Evolutionary conservation across 1,140 invertebrate species (phyloP).

Genomic region (Mercenaria mercenaria): DNA sequence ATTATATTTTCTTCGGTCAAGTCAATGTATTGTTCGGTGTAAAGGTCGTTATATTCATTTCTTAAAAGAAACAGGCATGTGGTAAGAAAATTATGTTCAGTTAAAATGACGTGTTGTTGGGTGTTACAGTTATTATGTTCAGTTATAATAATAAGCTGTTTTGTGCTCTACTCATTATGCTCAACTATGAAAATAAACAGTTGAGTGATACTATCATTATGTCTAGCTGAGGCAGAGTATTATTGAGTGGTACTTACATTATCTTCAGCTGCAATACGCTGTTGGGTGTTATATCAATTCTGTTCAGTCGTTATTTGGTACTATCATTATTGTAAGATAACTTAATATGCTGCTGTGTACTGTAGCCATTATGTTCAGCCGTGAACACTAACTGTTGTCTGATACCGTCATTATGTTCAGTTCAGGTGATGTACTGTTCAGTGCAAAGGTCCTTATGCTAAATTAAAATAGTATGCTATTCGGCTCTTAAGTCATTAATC

Average conservation of each 20-base stretch:
- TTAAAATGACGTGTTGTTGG: neutral
- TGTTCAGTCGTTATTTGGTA: neutral
- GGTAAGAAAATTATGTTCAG: constrained; percentile 10
- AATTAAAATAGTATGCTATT: neutral
- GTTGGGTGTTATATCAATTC: too few species aligned
- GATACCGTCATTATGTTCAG: neutral
- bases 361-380: neutral
- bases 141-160: too few species aligned
- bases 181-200: neutral
- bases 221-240: neutral
- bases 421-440: neutral
- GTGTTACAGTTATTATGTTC: too few species aligned
- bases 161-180: too few species aligned
- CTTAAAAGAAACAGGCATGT: constrained; percentile 9
- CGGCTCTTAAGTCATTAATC: neutral
- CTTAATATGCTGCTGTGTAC: neutral
- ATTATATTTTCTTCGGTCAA: too few species aligned
- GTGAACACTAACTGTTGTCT: neutral
- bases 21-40: neutral
- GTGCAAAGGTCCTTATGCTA: neutral
- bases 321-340: neutral
- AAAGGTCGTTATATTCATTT: neutral
- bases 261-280: neutral
- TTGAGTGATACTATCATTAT: neutral
- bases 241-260: neutral